Percentiles rank a stretch among this genome's conserved stretches.
Conservation (phyloP, 2,113 vertebrate species). For the Perca fluviatilis region DNA sequence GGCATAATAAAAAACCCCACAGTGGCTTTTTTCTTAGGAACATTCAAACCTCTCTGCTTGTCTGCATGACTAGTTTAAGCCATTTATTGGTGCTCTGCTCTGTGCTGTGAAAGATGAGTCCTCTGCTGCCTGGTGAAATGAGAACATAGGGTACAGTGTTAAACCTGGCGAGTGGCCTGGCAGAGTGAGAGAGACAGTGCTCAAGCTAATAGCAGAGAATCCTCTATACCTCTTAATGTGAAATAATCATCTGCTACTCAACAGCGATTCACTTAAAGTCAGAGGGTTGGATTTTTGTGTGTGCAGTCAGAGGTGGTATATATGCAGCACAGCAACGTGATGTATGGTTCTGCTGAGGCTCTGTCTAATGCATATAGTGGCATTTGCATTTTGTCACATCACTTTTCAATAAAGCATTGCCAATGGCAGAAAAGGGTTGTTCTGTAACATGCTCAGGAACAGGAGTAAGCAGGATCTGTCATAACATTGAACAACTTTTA, state of each 20-base stretch:
- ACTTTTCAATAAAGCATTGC: not conserved
- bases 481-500: not conserved
- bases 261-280: constrained; percentile 11
- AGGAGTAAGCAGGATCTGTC: not conserved
- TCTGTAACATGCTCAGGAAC: not conserved
- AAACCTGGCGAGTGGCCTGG: constrained; percentile 28
- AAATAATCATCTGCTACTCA: constrained; percentile 29
- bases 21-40: not conserved
- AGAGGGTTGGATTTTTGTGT: not conserved
- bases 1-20: not conserved
- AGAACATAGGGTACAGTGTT: not conserved
- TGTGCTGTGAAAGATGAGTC: constrained; percentile 30
- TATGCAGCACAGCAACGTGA: not conserved
- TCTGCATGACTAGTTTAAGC: constrained; percentile 27
- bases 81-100: constrained; percentile 14
- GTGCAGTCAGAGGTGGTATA: not conserved
- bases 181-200: not conserved
- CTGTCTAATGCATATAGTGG: not conserved
- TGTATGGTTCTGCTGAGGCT: not conserved
- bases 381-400: constrained; percentile 11
- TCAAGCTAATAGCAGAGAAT: constrained; percentile 10
- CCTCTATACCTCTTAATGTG: not conserved
- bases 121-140: not conserved
- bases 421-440: not conserved
- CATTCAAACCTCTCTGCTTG: constrained; percentile 4